Conservation (phyloP, 2,888 invertebrate genomes). For the Dastarcus helophoroides region DNA sequence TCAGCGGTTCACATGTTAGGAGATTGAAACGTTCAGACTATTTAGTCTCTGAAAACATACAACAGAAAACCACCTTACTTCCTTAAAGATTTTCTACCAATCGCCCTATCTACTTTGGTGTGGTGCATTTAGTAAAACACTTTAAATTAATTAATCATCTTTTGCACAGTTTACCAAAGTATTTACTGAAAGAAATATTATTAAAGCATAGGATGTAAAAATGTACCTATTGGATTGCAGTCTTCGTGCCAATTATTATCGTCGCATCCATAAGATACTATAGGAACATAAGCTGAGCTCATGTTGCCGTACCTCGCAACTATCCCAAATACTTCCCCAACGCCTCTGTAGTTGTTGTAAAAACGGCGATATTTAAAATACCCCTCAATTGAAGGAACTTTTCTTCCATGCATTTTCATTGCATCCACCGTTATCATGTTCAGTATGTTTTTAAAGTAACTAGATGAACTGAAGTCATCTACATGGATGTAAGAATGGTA, state of each 20-base stretch:
- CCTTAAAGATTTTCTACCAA: too few species aligned
- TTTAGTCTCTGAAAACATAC: too few species aligned
- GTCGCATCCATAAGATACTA: constrained; percentile 45
- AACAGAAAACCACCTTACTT: too few species aligned
- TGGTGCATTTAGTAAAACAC: too few species aligned
- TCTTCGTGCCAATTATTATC: too few species aligned
- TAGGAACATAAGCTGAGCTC: constrained; percentile 57
- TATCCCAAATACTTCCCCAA: constrained; percentile 48
- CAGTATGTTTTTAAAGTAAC: constrained; percentile 49
- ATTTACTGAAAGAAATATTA: too few species aligned
- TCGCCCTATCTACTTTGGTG: too few species aligned
- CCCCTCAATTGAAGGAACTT: constrained; percentile 33
- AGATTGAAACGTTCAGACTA: too few species aligned
- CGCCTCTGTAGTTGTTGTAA: constrained; percentile 49
- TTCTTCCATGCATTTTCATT: constrained; percentile 41
- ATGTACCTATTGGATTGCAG: constrained; percentile 46
- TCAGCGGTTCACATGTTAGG: too few species aligned
- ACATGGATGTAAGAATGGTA: constrained; percentile 53
- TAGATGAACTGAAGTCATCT: constrained; percentile 40
- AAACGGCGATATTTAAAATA: constrained; percentile 30
- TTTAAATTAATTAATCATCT: too few species aligned
- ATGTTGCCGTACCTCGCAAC: constrained; percentile 38
- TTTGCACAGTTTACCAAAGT: too few species aligned
- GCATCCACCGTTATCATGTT: constrained; percentile 49
- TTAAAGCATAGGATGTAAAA: too few species aligned